These are phyloP conservation scores for Arctopsyche grandis DNA, from an alignment of 1,140 invertebrate genomes.

Conservation along the genomic window DNA sequence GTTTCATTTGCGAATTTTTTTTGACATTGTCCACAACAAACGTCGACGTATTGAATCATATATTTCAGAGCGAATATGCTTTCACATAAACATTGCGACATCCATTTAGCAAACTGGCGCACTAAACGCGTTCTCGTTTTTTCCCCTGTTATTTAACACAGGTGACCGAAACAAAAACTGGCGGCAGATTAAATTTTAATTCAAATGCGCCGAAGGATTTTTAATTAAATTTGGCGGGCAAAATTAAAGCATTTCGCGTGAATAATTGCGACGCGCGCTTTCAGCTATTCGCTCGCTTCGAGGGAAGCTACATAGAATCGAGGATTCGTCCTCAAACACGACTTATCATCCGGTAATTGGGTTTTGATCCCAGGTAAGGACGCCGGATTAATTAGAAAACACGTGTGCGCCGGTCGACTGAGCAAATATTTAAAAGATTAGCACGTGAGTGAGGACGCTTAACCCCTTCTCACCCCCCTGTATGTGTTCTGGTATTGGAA, in stretches of 20 bases:
- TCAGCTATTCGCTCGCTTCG: too few species aligned
- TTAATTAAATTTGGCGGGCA: neutral
- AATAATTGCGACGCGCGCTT: neutral
- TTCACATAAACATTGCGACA: conserved; percentile 6
- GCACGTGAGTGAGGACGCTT: neutral
- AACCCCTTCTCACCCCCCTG: neutral
- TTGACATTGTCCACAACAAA: neutral
- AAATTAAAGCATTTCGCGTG: conserved; percentile 7
- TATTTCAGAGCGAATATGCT: conserved; percentile 4
- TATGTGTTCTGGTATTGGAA: conserved; percentile 59
- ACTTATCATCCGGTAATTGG: conserved; percentile 25
- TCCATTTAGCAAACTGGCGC: conserved; percentile 9
- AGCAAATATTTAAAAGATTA: conserved; percentile 31
- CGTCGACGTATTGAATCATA: conserved; percentile 8
- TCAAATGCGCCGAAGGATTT: neutral
- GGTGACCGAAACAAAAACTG: neutral
- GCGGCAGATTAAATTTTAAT: neutral
- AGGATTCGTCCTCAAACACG: conserved; percentile 14
- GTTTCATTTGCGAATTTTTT: neutral
- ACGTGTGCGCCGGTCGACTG: conserved; percentile 10
- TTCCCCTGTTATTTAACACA: neutral
- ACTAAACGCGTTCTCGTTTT: neutral
- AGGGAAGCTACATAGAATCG: neutral
- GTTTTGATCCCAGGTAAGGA: conserved; percentile 32
- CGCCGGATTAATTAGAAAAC: conserved; percentile 28